Evolutionary conservation across 2,888 invertebrate genomes (phyloP), one percentile per base, ranked within the genome.

Genomic region (Laothoe populi): DNA sequence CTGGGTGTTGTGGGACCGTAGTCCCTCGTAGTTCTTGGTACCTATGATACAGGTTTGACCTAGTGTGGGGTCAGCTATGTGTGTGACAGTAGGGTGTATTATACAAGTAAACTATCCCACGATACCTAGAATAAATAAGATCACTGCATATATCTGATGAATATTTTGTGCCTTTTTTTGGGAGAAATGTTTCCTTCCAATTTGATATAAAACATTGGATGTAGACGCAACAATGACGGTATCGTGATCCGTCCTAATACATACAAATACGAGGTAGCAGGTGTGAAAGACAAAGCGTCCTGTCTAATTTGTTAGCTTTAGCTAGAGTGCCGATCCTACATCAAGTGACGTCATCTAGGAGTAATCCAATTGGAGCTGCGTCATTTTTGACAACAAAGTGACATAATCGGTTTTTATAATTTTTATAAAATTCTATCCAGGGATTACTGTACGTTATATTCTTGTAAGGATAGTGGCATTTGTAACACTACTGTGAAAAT

Each of bases 301-400:
- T 81, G 75, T 75, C 80, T 82, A 85, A 86, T 86, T 86, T 84
- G 82, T 85, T 80, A 82, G 81, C 72, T 78, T 78, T 77, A 76
- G 69, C 72, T 66, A 75, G 68, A 77, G 73, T 69, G 69, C 70
- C 69, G 72, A 76, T 75, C 81, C 79, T 77, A 83, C 75, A 74
- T 82, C 79, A 79, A 64, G 74, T 73, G 75, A 77, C 74, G 79
- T 76, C 82, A 79, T 77, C 70, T 69, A 74, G 58, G 64, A 63
- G 64, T 59, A 64, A 57, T 60, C 63, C 65, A 48, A 64, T 53
- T 61, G 35, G 23, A 26, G 19, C n/a, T 44, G 48, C 21, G 60
- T 57, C 60, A 57, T 53, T 53, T 53, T 53, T 53, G 35, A 35
- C 19, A 53, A 35, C 53, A 35, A 11, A 13, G n/a, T 35, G 35